phyloP scores from a whole-genome alignment of 2,888 invertebrate species.

The Halictus ligatus region DNA sequence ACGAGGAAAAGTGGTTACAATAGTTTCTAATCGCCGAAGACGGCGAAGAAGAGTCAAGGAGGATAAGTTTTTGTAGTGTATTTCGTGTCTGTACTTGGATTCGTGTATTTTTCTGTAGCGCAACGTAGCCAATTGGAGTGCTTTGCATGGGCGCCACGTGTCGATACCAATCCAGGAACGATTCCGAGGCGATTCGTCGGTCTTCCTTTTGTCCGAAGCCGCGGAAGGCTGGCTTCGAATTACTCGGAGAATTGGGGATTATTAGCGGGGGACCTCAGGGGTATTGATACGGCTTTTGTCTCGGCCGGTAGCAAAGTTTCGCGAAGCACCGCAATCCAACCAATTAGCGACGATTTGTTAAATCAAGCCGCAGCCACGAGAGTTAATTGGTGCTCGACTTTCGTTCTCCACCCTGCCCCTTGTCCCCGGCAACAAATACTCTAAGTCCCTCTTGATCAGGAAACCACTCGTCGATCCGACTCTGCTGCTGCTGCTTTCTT shows the following conservation, averaged over 20 bases:
- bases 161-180: not conserved
- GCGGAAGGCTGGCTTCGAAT: constrained; percentile 45
- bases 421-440: constrained; percentile 57
- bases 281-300: constrained; percentile 68
- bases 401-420: constrained; percentile 36
- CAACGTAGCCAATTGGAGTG: not conserved
- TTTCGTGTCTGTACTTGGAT: no score
- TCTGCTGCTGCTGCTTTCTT: not conserved
- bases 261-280: constrained; percentile 58
- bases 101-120: no score
- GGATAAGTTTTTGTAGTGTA: no score
- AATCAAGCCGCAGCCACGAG: constrained; percentile 69
- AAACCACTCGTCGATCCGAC: constrained; percentile 42
- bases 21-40: no score
- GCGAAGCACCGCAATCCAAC: constrained; percentile 68
- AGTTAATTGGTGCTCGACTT: constrained; percentile 73
- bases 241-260: constrained; percentile 61
- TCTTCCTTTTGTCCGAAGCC: constrained; percentile 54
- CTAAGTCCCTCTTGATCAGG: constrained; percentile 56
- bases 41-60: no score
- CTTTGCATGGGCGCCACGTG: not conserved
- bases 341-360: constrained; percentile 73
- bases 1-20: no score
- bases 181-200: not conserved
- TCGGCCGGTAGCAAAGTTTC: constrained; percentile 64